A percentile compares a stretch with the other conserved stretches of the same genome.
Conservation (phyloP, 1,140 invertebrate genomes). For the Trichonephila clavata region DNA sequence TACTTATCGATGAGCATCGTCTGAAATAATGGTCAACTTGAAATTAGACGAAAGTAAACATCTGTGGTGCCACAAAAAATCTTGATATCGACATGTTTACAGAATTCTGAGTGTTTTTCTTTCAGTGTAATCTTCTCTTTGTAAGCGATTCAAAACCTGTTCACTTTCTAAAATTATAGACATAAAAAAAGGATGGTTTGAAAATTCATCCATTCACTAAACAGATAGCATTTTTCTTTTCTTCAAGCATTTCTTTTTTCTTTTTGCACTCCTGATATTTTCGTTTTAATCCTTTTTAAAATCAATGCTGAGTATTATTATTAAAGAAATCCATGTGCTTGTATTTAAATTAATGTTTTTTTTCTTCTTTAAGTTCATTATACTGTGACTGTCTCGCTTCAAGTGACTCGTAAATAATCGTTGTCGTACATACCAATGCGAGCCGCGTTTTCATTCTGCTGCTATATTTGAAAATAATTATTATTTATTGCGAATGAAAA, state of each 20-base stretch:
- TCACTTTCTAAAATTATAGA: too few species aligned
- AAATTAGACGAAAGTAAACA: not conserved
- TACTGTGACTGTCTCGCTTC: not conserved
- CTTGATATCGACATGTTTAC: too few species aligned
- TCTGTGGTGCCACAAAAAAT: not conserved
- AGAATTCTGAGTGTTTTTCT: too few species aligned
- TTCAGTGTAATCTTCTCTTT: too few species aligned
- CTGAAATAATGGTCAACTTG: not conserved
- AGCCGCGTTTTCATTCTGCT: not conserved
- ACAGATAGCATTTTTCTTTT: too few species aligned
- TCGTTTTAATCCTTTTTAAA: not conserved
- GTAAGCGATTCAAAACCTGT: too few species aligned
- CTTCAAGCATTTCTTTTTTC: not conserved
- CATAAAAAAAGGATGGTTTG: too few species aligned
- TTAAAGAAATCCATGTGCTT: too few species aligned
- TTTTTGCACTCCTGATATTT: not conserved
- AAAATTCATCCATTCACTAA: too few species aligned
- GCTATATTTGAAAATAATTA: not conserved
- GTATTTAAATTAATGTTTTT: too few species aligned
- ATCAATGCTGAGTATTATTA: not conserved
- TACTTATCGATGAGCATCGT: not conserved
- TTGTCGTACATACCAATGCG: not conserved
- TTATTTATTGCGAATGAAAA: slow-evolving; percentile 11
- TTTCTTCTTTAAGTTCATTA: not conserved
- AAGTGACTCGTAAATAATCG: not conserved